Evolutionary conservation across 2,888 invertebrate genomes (phyloP).

Genomic region (Toxonevra muliebris): DNA sequence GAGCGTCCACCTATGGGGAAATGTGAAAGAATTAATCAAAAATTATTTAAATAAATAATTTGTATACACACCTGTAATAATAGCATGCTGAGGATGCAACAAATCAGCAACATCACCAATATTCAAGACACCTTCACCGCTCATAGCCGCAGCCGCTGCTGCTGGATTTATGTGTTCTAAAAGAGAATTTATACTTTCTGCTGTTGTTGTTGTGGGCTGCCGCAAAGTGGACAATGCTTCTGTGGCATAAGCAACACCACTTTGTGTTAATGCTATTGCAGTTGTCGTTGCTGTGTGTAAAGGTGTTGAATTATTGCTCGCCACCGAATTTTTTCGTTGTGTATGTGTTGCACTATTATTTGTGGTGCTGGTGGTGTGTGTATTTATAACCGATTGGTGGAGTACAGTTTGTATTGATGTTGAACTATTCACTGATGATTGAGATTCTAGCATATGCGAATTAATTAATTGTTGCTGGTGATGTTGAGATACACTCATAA

Average conservation of each 20-base stretch:
- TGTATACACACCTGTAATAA: slow-evolving; percentile 76
- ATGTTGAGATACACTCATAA: slow-evolving; percentile 54
- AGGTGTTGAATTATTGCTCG: slow-evolving; percentile 47
- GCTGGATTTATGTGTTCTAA: slow-evolving; percentile 59
- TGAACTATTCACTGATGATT: slow-evolving; percentile 62
- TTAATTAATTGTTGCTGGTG: slow-evolving; percentile 49
- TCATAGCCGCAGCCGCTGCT: slow-evolving; percentile 55
- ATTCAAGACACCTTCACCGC: slow-evolving; percentile 59
- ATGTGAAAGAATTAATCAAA: neutral
- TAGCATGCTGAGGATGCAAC: slow-evolving; percentile 87
- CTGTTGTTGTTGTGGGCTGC: slow-evolving; percentile 34
- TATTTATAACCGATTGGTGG: slow-evolving; percentile 54
- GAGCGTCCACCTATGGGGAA: slow-evolving; percentile 77
- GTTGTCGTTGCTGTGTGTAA: slow-evolving; percentile 27
- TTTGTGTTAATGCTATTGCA: slow-evolving; percentile 32
- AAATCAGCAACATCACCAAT: slow-evolving; percentile 81
- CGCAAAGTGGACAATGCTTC: slow-evolving; percentile 47
- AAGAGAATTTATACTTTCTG: slow-evolving; percentile 58
- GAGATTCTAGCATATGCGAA: slow-evolving; percentile 63
- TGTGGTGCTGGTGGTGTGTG: slow-evolving; percentile 34
- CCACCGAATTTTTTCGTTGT: slow-evolving; percentile 49
- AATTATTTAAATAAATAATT: slow-evolving; percentile 53
- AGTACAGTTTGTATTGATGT: slow-evolving; percentile 63
- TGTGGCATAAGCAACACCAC: slow-evolving; percentile 47
- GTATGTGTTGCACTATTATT: slow-evolving; percentile 33